Evolutionary conservation across 2,113 vertebrate species (phyloP), one percentile per base, ranked within the genome.

Genomic region (Megaptera novaeangliae): DNA sequence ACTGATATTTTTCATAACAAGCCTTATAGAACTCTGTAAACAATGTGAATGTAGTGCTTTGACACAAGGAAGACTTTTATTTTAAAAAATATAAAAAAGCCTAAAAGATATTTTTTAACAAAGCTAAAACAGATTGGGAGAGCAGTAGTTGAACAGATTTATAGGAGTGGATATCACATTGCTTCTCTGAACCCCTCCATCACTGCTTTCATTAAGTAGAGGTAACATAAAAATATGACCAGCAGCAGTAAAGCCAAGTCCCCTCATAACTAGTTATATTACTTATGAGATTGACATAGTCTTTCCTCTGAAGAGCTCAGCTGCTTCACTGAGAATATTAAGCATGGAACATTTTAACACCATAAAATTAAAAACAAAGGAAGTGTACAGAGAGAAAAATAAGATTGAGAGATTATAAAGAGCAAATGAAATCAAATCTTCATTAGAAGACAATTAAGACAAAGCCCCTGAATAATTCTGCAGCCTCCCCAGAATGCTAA

Each of bases 371-470:
- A 96, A 94, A 97, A 71, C 46, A 82, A 97, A 10, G 31, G 3
- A 71, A 74, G 36, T 41, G 0, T 39, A 21, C 59, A 41, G 61
- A 89, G 82, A 80, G 64, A 93, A 66, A 84, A 91, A 31, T 68
- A 87, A 84, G 57, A 75, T 25, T 87, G 80, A 94, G 36, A 90
- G 81, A 92, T 90, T 68, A 81, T 23, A 27, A 93, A 61, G 7
- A 96, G 52, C 44, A 97, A 96, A 93, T 84, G 23, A 96, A 96
- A 97, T 91, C 71, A 88, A 94, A 71, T 64, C 86, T 71, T 96
- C 93, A 89, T 92, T 89, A 96, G 72, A 66, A 34, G 49, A 49
- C 80, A 91, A 88, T 97, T 94, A 96, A 95, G 41, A 85, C 21
- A 39, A 96, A 96, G 39, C 20, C 23, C 21, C 55, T 95, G 88